phyloP scores from a whole-genome alignment of 92 coral and sea anemone genomes.

The Zoanthus sociatus region DNA sequence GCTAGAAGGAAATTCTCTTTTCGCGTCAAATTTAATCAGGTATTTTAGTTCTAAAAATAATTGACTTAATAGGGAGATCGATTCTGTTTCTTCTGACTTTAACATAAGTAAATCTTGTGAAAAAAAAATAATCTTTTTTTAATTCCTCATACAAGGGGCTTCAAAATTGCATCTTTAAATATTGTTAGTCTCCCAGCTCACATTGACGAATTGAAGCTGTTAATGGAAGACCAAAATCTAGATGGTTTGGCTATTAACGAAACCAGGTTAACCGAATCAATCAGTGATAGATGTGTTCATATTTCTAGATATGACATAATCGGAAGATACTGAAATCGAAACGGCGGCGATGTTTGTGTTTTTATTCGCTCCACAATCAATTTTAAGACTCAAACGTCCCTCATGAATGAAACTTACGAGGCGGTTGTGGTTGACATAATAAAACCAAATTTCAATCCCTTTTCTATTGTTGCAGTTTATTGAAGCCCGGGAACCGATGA shows the following conservation, averaged over 20 bases:
- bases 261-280: slow-evolving; percentile 31
- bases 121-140: background rate
- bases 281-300: slow-evolving; percentile 16
- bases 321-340: slow-evolving; percentile 30
- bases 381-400: background rate
- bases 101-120: background rate
- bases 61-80: slow-evolving; percentile 18
- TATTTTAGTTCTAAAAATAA: slow-evolving; percentile 1
- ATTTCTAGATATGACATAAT: background rate
- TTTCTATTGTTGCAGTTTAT: too few species aligned
- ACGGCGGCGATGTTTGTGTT: too few species aligned
- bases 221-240: background rate
- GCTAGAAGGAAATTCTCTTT: slow-evolving; percentile 11
- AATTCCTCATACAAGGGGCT: slow-evolving; percentile 25
- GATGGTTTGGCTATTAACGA: too few species aligned
- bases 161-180: slow-evolving; percentile 21
- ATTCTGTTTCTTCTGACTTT: slow-evolving; percentile 27
- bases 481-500: too few species aligned
- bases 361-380: background rate
- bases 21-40: slow-evolving; percentile 17
- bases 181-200: slow-evolving; percentile 32
- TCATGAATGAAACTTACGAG: background rate
- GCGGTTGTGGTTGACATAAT: slow-evolving; percentile 8
- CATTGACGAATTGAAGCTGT: slow-evolving; percentile 26
- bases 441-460: background rate